phyloP scores from a whole-genome alignment of 1,140 invertebrate species.

The Chionoecetes opilio region DNA sequence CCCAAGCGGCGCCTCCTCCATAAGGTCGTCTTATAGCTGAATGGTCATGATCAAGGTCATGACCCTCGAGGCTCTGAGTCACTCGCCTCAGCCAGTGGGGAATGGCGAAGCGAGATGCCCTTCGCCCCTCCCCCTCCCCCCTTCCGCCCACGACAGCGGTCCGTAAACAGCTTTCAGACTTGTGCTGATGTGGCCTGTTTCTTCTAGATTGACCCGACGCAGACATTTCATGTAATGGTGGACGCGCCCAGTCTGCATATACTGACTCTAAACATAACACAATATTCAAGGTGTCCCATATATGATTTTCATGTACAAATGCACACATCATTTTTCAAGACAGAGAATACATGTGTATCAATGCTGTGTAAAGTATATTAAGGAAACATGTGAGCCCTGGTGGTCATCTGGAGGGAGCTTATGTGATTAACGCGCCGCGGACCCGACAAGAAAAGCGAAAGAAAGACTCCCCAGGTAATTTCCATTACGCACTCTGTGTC shows the following conservation, averaged over 20 bases:
- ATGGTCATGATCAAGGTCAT: not conserved
- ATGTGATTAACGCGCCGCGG: not conserved
- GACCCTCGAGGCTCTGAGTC: not conserved
- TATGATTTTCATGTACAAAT: too few relatives aligned
- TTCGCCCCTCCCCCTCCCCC: too few relatives aligned
- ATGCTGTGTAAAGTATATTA: not conserved
- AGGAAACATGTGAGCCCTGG: not conserved
- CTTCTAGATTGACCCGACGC: not conserved
- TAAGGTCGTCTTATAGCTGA: not conserved
- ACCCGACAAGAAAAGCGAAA: not conserved
- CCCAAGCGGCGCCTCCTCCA: not conserved
- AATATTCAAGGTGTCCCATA: too few relatives aligned
- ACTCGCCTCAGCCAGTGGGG: not conserved
- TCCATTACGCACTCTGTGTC: slow-evolving; percentile 33
- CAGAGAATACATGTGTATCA: too few relatives aligned
- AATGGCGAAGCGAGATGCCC: not conserved
- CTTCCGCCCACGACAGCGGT: not conserved
- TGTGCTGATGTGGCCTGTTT: not conserved
- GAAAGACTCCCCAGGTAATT: slow-evolving; percentile 5
- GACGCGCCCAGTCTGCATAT: too few relatives aligned
- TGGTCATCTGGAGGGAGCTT: not conserved
- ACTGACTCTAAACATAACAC: too few relatives aligned
- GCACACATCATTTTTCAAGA: too few relatives aligned
- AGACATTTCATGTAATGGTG: too few relatives aligned
- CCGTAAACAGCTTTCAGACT: not conserved